phyloP scores from a whole-genome alignment of 2,888 invertebrate species.

The Eupelmus urozonus region DNA sequence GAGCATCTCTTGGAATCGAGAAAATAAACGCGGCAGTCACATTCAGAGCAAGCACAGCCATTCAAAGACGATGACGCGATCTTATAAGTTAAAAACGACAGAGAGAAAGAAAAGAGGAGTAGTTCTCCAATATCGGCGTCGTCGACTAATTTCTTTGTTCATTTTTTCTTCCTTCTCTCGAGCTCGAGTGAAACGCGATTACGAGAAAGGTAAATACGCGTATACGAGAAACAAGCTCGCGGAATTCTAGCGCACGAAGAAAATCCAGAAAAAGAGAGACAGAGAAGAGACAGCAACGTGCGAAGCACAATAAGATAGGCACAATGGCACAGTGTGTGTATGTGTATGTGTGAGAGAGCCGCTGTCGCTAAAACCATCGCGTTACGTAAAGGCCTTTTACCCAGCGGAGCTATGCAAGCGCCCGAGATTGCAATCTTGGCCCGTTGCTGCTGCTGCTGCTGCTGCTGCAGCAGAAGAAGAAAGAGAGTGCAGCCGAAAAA shows the following conservation, averaged over 20 bases:
- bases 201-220: slow-evolving; percentile 4
- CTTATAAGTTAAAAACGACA: background rate
- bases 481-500: background rate
- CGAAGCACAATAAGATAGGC: no score
- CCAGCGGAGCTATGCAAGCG: background rate
- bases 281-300: no score
- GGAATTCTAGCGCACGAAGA: no score
- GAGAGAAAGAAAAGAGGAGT: background rate
- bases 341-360: no score
- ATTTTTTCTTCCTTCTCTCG: background rate
- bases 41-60: background rate
- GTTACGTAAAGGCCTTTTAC: slow-evolving; percentile 28
- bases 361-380: background rate
- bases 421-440: slow-evolving; percentile 30
- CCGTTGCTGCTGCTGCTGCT: background rate
- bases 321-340: no score
- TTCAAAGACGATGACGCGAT: background rate
- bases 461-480: no score
- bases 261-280: no score
- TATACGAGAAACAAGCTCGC: no score
- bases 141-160: background rate
- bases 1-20: background rate
- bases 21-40: background rate
- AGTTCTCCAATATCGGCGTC: background rate
- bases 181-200: background rate